Evolutionary conservation across 2,113 vertebrate species (phyloP).

Genomic region (Hoplias malabaricus): DNA sequence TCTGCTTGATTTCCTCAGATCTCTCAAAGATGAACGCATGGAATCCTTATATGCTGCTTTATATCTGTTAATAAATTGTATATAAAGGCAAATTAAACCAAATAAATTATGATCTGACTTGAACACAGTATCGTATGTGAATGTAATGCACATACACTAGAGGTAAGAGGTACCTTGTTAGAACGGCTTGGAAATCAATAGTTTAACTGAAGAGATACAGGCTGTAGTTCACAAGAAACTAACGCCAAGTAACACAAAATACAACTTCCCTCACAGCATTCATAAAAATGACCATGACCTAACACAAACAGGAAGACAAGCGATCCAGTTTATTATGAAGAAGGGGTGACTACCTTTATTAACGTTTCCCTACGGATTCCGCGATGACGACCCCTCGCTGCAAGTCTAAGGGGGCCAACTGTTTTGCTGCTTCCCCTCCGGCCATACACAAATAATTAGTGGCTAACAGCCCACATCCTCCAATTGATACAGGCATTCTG

Average conservation of each 20-base stretch:
- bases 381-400: not conserved
- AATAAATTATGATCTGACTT: too few species aligned
- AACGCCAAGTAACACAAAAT: not conserved
- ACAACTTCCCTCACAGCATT: not conserved
- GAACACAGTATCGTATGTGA: too few species aligned
- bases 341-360: not conserved
- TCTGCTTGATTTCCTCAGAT: too few species aligned
- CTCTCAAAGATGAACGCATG: too few species aligned
- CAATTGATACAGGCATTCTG: not conserved
- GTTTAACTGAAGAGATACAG: not conserved
- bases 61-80: too few species aligned
- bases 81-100: too few species aligned
- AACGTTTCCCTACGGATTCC: not conserved
- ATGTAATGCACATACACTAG: not conserved
- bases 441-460: slow-evolving; percentile 41
- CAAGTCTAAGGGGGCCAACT: not conserved
- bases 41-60: too few species aligned
- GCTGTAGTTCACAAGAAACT: not conserved
- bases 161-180: not conserved
- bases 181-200: not conserved
- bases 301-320: not conserved
- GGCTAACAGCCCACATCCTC: not conserved
- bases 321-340: not conserved
- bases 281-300: not conserved
- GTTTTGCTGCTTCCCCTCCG: not conserved